These are phyloP conservation scores for Torymus tubicola DNA, from an alignment of 2,888 invertebrate genomes.

Conservation along the genomic window DNA sequence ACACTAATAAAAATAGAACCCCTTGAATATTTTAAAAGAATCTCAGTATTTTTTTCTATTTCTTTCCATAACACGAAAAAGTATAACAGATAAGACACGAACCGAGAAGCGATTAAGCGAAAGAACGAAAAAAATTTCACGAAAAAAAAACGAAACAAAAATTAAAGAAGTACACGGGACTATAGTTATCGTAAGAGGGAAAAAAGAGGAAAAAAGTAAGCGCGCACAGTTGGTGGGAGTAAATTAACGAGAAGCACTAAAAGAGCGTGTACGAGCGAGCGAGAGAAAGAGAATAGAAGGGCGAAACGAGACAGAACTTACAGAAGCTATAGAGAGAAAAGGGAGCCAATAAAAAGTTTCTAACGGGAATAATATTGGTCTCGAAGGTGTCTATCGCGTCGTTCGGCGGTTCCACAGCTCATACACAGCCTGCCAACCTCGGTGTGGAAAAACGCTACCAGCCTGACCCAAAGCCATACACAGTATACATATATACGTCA, in stretches of 20 bases:
- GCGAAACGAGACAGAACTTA: neutral
- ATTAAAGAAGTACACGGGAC: conserved; percentile 1
- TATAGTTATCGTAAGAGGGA: neutral
- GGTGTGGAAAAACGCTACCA: no score
- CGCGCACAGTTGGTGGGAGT: conserved; percentile 4
- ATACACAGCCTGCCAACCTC: neutral
- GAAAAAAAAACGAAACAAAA: neutral
- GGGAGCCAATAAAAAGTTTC: conserved; percentile 63
- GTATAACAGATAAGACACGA: neutral
- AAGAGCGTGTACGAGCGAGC: neutral
- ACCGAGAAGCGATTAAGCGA: conserved; percentile 13
- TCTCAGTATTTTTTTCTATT: neutral
- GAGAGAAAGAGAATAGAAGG: neutral
- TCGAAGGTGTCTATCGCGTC: conserved; percentile 41
- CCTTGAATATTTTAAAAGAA: neutral
- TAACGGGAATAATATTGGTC: conserved; percentile 62
- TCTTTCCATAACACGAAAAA: neutral
- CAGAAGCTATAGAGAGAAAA: neutral
- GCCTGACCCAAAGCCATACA: no score
- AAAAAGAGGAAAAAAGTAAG: neutral
- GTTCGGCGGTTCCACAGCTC: neutral
- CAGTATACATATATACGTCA: no score
- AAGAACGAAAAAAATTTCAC: neutral
- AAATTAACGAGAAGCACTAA: conserved; percentile 32
- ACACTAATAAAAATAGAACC: neutral